phyloP scores from a whole-genome alignment of 2,888 invertebrate species.

The Unio pictorum region DNA sequence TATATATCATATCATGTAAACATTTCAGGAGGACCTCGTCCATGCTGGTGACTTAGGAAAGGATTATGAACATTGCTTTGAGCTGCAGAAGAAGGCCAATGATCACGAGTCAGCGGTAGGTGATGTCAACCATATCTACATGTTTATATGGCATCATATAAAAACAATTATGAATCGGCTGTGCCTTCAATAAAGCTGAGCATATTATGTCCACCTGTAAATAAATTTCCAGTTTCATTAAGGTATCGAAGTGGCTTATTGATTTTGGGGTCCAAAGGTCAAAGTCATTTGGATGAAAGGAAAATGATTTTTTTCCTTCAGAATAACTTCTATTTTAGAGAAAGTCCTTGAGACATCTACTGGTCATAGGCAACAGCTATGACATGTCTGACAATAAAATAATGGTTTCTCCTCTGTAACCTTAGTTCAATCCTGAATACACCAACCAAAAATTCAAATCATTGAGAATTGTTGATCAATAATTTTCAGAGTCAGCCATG shows the following conservation, averaged over 20 bases:
- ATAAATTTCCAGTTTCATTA: no score
- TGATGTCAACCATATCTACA: slow-evolving; percentile 3
- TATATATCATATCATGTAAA: no score
- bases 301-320: neutral
- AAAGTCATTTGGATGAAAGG: neutral
- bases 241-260: no score
- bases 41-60: slow-evolving; percentile 93
- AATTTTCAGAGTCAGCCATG: no score
- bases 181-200: neutral
- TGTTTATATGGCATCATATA: neutral
- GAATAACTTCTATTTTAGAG: neutral
- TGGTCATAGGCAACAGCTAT: no score
- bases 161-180: neutral
- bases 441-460: no score
- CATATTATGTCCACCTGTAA: no score
- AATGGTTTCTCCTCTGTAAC: no score
- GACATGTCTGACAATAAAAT: no score
- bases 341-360: neutral
- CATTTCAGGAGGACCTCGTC: slow-evolving; percentile 76
- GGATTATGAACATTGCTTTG: slow-evolving; percentile 96
- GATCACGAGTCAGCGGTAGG: slow-evolving; percentile 76
- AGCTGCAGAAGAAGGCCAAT: slow-evolving; percentile 90
- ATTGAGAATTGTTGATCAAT: no score
- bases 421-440: no score
- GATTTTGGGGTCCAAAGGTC: neutral